Conservation (phyloP, 2,888 invertebrate species). For the Fissipunctia ypsillon region DNA sequence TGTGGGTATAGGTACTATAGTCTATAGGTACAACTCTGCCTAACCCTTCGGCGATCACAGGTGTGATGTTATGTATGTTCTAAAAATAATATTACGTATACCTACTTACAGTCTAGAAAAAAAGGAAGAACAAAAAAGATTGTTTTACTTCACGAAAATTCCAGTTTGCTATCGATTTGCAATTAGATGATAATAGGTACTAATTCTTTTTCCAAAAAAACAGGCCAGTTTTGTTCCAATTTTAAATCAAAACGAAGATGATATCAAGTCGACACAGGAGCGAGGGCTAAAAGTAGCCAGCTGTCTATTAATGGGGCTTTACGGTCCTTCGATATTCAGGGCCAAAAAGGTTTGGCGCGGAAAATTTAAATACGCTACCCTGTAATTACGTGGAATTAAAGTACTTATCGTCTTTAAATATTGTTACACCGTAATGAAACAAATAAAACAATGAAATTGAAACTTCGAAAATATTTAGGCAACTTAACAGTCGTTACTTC, state of each 20-base stretch:
- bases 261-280: neutral
- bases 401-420: neutral
- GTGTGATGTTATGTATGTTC: too few species aligned
- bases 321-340: neutral
- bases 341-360: constrained; percentile 3
- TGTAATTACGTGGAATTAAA: constrained; percentile 1
- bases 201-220: neutral
- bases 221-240: neutral
- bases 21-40: too few species aligned
- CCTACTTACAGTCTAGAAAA: too few species aligned
- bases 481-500: neutral
- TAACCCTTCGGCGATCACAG: too few species aligned
- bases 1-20: too few species aligned
- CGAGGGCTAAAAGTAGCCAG: neutral
- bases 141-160: too few species aligned
- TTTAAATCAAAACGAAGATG: neutral
- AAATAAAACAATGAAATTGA: neutral
- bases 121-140: too few species aligned
- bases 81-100: too few species aligned
- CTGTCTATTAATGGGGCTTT: constrained; percentile 12
- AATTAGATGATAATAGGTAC: too few species aligned
- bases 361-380: neutral
- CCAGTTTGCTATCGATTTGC: too few species aligned
- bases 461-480: neutral
- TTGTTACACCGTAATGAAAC: neutral